phyloP scores from a whole-genome alignment of 2,113 vertebrate species.

The Hippocampus barbouri region DNA sequence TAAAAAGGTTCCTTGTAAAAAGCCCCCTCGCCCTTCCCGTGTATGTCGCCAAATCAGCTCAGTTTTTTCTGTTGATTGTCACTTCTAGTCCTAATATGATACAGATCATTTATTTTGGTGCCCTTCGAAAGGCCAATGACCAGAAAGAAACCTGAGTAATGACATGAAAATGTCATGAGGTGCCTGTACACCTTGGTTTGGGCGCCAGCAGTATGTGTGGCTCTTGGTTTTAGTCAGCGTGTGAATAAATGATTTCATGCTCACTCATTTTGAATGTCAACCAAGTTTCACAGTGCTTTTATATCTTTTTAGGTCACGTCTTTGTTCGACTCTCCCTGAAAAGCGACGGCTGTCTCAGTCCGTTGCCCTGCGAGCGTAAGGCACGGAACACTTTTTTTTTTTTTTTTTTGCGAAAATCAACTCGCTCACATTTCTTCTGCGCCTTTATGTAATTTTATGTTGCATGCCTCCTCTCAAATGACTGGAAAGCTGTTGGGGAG shows the following conservation, averaged over 20 bases:
- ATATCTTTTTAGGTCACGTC: background rate
- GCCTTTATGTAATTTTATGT: background rate
- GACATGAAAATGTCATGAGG: background rate
- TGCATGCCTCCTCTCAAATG: background rate
- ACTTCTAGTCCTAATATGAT: background rate
- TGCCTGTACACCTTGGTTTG: conserved; percentile 8
- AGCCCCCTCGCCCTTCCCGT: no score
- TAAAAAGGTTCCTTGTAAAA: no score
- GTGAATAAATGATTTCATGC: conserved; percentile 35
- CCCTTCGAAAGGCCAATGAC: background rate
- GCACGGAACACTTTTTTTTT: background rate
- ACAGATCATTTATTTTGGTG: background rate
- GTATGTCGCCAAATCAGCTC: no score
- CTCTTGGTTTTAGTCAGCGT: conserved; percentile 24
- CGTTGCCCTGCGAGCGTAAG: background rate
- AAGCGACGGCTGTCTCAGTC: conserved; percentile 1
- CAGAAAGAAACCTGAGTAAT: background rate
- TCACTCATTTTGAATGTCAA: conserved; percentile 42
- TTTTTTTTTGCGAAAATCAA: background rate
- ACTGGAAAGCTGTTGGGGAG: background rate
- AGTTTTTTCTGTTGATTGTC: no score
- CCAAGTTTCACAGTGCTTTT: conserved; percentile 18
- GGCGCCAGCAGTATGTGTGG: conserved; percentile 12
- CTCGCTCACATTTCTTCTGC: background rate
- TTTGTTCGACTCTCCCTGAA: background rate